Conservation (phyloP, 2,888 invertebrate species). For the Drosophila testacea region DNA sequence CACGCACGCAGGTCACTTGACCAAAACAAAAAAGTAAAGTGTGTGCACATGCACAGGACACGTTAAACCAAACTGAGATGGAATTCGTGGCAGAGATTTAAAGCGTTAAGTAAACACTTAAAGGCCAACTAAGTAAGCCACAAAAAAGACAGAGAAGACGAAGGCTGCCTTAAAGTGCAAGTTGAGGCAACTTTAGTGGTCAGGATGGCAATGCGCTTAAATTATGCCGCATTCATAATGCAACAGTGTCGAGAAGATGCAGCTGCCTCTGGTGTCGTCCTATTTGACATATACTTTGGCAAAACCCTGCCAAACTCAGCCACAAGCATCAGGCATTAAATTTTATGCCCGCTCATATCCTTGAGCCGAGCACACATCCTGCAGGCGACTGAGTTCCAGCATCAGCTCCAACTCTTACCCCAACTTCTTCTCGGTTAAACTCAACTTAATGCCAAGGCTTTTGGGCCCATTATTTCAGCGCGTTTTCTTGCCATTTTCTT, state of each 20-base stretch:
- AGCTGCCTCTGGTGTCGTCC: slow-evolving; percentile 33
- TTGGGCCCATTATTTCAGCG: slow-evolving; percentile 76
- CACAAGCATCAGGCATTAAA: slow-evolving; percentile 63
- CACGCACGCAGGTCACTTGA: slow-evolving; percentile 69
- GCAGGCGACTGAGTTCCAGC: slow-evolving; percentile 11
- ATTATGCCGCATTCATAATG: slow-evolving; percentile 82
- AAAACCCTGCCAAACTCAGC: slow-evolving; percentile 54
- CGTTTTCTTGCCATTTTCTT: slow-evolving; percentile 49
- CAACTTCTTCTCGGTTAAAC: slow-evolving; percentile 45
- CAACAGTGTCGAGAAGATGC: slow-evolving; percentile 58
- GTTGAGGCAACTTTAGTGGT: slow-evolving; percentile 27
- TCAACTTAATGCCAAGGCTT: slow-evolving; percentile 73
- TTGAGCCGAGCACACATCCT: slow-evolving; percentile 50
- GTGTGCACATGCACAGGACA: slow-evolving; percentile 13
- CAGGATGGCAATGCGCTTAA: slow-evolving; percentile 61
- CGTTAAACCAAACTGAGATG: slow-evolving; percentile 1
- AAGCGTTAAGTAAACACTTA: slow-evolving; percentile 49
- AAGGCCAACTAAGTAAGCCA: slow-evolving; percentile 17
- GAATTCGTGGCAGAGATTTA: slow-evolving; percentile 37
- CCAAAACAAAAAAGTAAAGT: slow-evolving; percentile 10
- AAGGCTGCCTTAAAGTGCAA: slow-evolving; percentile 26
- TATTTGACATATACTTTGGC: slow-evolving; percentile 68
- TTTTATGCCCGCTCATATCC: slow-evolving; percentile 76
- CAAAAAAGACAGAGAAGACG: neutral
- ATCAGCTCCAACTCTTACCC: slow-evolving; percentile 13